These are phyloP conservation scores for Poliocrania exsul DNA, from an alignment of 2,797 vertebrate genomes.

Conservation along the genomic window DNA sequence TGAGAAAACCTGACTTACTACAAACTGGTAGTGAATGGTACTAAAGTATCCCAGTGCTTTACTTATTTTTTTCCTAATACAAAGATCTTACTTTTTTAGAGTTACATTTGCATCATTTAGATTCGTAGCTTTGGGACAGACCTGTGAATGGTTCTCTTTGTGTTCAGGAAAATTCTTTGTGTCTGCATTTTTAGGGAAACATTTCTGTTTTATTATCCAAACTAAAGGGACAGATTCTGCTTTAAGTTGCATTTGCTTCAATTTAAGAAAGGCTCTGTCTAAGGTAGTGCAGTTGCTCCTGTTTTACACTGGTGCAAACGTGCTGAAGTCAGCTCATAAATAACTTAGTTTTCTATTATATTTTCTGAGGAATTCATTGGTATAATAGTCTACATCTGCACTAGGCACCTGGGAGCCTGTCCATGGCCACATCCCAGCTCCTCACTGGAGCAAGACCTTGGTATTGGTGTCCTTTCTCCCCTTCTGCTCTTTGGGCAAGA, in stretches of 20 bases:
- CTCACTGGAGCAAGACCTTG: conserved; percentile 52
- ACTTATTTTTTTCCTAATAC: background rate
- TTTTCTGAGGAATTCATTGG: background rate
- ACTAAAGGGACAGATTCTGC: background rate
- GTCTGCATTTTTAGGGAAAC: background rate
- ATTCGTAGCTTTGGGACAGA: background rate
- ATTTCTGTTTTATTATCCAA: background rate
- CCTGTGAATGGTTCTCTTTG: background rate
- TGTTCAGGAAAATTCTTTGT: background rate
- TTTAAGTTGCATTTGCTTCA: background rate
- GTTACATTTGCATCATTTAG: background rate
- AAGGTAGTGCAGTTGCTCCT: background rate
- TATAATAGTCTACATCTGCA: background rate
- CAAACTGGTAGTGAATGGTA: background rate
- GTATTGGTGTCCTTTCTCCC: background rate
- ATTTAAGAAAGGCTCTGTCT: background rate
- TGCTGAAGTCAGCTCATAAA: background rate
- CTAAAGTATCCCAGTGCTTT: background rate
- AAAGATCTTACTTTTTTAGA: background rate
- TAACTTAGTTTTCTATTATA: background rate
- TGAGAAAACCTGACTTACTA: background rate
- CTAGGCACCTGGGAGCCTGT: background rate
- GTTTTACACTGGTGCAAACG: background rate
- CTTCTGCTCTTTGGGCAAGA: conserved; percentile 31
- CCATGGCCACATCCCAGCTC: conserved; percentile 49